Conservation (phyloP, 2,888 invertebrate genomes). For the Dicyrtomina minuta region DNA sequence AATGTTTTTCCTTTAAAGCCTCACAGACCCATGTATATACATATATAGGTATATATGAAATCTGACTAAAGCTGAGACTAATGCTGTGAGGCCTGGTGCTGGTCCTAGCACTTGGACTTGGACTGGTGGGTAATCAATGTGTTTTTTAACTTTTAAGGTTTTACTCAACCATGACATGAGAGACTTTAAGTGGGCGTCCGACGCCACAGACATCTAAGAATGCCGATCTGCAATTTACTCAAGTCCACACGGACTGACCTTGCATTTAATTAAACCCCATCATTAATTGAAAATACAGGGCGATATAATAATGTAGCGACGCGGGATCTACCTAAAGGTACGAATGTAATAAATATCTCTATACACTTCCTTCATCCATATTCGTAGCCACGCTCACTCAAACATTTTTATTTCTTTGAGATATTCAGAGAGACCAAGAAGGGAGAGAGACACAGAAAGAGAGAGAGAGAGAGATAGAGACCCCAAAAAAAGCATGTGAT, state of each 20-base stretch:
- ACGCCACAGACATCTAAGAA: conserved; percentile 34
- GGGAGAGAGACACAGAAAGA: no score
- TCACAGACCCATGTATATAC: no score
- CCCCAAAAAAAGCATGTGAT: no score
- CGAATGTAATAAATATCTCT: background rate
- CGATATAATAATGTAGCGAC: no score
- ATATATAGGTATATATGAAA: conserved; percentile 1
- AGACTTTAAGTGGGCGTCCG: conserved; percentile 41
- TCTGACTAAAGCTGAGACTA: conserved; percentile 13
- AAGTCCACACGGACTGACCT: conserved; percentile 31
- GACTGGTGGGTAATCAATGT: conserved; percentile 25
- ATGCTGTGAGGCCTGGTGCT: no score
- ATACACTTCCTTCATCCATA: background rate
- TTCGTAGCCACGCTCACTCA: background rate
- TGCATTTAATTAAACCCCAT: conserved; percentile 37
- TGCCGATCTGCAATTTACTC: conserved; percentile 37
- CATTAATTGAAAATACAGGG: conserved; percentile 38
- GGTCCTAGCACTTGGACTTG: no score
- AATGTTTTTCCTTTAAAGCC: background rate
- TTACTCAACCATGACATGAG: conserved; percentile 34
- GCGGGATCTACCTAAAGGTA: background rate
- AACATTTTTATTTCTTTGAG: background rate
- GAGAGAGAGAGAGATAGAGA: no score
- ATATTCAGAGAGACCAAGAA: no score
- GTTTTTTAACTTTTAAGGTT: conserved; percentile 21